A percentile compares a stretch with the other conserved stretches of the same genome.
These are phyloP conservation scores for Pavo muticus DNA, from an alignment of 2,113 vertebrate species.

Conservation along the genomic window DNA sequence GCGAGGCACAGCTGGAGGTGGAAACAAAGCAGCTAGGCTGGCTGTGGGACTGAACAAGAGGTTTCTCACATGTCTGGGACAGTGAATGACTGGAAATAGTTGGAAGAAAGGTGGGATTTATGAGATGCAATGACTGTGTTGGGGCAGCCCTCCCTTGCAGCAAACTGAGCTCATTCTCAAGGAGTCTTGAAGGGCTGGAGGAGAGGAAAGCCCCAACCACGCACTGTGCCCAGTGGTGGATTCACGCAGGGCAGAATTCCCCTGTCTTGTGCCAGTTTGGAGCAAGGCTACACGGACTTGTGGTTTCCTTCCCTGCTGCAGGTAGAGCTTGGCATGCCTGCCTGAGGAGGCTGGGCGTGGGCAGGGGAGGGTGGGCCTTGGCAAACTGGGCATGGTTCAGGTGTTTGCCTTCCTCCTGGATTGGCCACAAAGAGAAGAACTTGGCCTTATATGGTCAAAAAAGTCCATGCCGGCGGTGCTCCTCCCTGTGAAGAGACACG, in stretches of 20 bases:
- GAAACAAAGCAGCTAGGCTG: background rate
- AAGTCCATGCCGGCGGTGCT: background rate
- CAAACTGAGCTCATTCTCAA: background rate
- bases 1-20: background rate
- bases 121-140: background rate
- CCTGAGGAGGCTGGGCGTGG: background rate
- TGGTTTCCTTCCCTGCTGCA: background rate
- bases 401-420: constrained; percentile 10
- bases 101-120: background rate
- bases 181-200: background rate
- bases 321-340: background rate
- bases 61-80: background rate
- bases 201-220: rapidly evolving
- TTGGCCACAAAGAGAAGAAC: background rate
- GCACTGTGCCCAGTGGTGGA: background rate
- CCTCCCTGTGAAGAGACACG: background rate
- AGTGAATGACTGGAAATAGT: background rate
- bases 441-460: constrained; percentile 54
- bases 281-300: rapidly evolving
- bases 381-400: background rate
- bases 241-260: background rate
- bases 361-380: background rate
- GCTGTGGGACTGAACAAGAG: background rate
- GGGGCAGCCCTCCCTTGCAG: background rate
- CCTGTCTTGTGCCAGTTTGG: background rate